Base-by-base conservation (phyloP, 1,140 invertebrate genomes). In the Drosophila paulistorum region DNA sequence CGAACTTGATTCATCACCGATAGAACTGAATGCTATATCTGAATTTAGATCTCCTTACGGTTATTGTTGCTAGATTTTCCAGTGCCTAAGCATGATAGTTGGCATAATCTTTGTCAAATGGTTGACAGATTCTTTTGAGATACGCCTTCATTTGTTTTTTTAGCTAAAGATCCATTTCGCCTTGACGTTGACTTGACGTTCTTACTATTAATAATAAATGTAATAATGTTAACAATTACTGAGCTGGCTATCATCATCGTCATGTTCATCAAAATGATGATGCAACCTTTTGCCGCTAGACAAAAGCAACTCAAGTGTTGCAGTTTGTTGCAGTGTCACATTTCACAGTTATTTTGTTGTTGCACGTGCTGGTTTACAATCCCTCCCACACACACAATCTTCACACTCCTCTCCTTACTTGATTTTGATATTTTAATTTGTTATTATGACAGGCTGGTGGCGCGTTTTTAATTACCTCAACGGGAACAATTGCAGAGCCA, bases 301-400 rank as follows among this genome's bases (percentile, higher is more conserved):
- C 68, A 66, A 65, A 45, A 67, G 64, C 60, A 74, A 75, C 67
- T 83, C 81, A 65, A 84, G 65, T 79, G 80, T 77, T 77, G 64
- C 63, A 58, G 57, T 37, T 33, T 64, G 69, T 20, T 77, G 81
- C 71, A 85, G 81, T 84, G 81, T 84, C 81, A 73, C 81, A 80
- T 84, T 84, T 84, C 77, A 84, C 81, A 84, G 81, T 84, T 84
- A 85, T 71, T 51, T 73, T 70, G 68, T 68, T 74, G 73, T 71
- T 84, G 74, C 81, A 83, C 81, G 81, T 83, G 81, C 81, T 79
- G 45, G 17, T 51, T 51, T 51, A 23, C 5, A 3, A 3, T 51
- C 17, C 45, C 45, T 23, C 17, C 13, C 45, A 23, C 45, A 23
- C 7, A 37, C 37, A 13, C 37, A 11, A 37, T 37, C 17, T 20